Evolutionary conservation across 2,113 vertebrate genomes (phyloP).

Genomic region (Hemibagrus wyckioides): DNA sequence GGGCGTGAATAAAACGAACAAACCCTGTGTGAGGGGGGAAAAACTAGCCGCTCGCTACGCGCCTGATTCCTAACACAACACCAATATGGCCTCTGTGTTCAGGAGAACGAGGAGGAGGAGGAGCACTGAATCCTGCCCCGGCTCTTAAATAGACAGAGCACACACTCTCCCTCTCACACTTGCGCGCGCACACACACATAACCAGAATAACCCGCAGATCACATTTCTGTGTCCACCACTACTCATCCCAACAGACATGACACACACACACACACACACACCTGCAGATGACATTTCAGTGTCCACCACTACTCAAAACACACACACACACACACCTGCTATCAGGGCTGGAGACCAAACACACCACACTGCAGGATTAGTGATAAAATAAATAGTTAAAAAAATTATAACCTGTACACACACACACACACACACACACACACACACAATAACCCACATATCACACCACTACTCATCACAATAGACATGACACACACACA

Average conservation of each 20-base stretch:
- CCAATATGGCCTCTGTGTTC: conserved; percentile 39
- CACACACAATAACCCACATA: no score
- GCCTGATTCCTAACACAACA: conserved; percentile 21
- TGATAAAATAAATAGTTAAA: background rate
- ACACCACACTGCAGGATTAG: background rate
- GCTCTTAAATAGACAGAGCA: conserved; percentile 36
- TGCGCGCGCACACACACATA: background rate
- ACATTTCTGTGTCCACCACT: background rate
- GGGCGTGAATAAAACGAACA: conserved; percentile 21
- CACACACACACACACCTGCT: background rate
- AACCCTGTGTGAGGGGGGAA: background rate
- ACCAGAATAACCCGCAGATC: background rate
- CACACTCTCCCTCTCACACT: background rate
- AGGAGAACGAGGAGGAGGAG: background rate
- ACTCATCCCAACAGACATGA: background rate
- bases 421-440: no score
- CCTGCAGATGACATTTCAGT: background rate
- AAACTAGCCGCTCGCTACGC: conserved; percentile 2
- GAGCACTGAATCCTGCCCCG: background rate
- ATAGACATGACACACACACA: no score
- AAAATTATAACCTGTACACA: no score
- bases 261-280: background rate
- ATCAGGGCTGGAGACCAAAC: background rate
- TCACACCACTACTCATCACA: no score
- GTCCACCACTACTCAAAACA: background rate